phyloP scores from a whole-genome alignment of 2,113 vertebrate genomes.

The Otus sunia region DNA sequence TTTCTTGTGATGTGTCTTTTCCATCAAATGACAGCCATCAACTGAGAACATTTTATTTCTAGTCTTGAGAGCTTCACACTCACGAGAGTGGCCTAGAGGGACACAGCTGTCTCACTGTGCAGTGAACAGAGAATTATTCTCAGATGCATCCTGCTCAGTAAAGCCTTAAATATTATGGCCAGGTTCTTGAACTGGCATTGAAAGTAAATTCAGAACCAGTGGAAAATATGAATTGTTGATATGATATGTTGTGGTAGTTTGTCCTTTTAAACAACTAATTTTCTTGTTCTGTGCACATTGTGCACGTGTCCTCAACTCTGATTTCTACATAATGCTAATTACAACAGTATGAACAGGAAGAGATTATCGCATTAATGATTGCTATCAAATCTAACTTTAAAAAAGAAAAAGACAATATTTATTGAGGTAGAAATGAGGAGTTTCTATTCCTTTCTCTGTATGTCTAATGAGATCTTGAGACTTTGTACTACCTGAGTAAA shows the following conservation, averaged over 20 bases:
- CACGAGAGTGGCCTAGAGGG: neutral
- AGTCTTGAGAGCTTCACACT: constrained; percentile 15
- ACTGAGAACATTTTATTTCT: constrained; percentile 29
- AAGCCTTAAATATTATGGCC: neutral
- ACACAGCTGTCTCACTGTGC: constrained; percentile 18
- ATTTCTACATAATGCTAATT: neutral
- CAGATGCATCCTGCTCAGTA: neutral
- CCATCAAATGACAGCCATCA: constrained; percentile 1
- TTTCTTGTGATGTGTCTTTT: constrained; percentile 4
- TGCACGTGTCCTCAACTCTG: neutral
- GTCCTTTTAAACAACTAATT: neutral
- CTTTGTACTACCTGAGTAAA: neutral
- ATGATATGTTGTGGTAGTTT: neutral
- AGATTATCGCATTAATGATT: neutral
- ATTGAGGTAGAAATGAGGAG: neutral
- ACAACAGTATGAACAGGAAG: neutral
- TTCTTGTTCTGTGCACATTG: neutral
- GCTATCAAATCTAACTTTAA: neutral
- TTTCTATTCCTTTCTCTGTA: neutral
- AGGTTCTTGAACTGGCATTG: neutral
- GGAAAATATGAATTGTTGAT: neutral
- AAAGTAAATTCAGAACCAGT: neutral
- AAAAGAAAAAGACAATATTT: neutral
- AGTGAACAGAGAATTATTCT: constrained; percentile 14
- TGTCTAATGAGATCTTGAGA: neutral